Percentiles rank a stretch among this genome's conserved stretches.
Evolutionary conservation across 2,113 vertebrate genomes (phyloP).

Genomic region (Pelecanoides urinatrix): DNA sequence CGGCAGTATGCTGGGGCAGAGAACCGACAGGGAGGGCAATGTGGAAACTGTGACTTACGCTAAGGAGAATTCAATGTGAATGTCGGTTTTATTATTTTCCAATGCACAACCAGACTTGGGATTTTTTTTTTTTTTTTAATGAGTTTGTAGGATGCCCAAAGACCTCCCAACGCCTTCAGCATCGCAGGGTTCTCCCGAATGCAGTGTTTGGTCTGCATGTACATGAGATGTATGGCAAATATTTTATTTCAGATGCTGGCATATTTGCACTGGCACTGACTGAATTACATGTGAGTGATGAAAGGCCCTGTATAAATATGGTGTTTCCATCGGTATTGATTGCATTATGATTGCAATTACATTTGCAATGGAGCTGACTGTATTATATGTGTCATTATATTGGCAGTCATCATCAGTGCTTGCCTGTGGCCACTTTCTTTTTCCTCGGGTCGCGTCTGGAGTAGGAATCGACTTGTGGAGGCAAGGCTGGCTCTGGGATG

Average conservation of each 20-base stretch:
- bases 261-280: constrained; percentile 62
- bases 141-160: background rate
- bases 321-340: constrained; percentile 57
- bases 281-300: constrained; percentile 62
- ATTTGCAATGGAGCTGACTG: constrained; percentile 23
- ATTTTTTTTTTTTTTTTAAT: background rate
- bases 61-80: constrained; percentile 12
- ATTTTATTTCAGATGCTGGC: constrained; percentile 62
- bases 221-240: constrained; percentile 50
- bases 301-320: constrained; percentile 67
- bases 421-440: background rate
- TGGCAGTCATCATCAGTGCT: background rate
- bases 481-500: background rate
- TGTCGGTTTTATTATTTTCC: background rate
- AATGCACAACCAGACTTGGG: background rate
- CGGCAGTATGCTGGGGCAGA: background rate
- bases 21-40: background rate
- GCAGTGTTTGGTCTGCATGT: constrained; percentile 54
- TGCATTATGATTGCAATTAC: constrained; percentile 48
- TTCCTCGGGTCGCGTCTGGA: rapidly evolving
- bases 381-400: background rate
- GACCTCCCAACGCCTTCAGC: background rate
- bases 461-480: background rate
- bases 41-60: background rate
- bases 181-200: background rate